Conservation (phyloP, 2,113 vertebrate species). For the Tichodroma muraria region DNA sequence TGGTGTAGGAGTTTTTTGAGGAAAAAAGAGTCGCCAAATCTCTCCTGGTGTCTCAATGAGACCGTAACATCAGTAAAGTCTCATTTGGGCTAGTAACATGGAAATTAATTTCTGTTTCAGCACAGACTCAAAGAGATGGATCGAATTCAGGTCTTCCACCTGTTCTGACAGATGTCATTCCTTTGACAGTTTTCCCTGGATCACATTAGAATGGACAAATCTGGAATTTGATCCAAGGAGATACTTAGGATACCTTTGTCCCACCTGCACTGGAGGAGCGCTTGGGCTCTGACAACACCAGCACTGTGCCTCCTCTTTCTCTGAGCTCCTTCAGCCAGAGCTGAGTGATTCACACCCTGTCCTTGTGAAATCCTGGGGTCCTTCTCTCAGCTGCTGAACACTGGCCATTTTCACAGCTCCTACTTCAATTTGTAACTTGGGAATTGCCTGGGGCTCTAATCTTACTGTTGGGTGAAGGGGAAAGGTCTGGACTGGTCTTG, state of each 20-base stretch:
- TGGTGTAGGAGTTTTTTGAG: neutral
- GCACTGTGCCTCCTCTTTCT: neutral
- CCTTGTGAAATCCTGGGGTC: neutral
- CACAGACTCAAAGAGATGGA: neutral
- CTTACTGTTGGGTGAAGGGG: neutral
- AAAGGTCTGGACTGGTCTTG: slow-evolving; percentile 1
- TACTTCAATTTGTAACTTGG: neutral
- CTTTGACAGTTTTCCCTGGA: neutral
- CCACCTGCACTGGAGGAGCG: neutral
- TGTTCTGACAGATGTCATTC: neutral
- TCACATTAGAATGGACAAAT: neutral
- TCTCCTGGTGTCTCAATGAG: neutral
- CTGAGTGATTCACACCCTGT: neutral
- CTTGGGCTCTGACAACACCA: neutral
- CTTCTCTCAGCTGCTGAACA: neutral
- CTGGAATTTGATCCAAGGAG: neutral
- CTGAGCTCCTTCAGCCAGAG: neutral
- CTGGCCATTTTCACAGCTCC: neutral
- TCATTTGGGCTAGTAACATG: neutral
- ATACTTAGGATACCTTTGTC: neutral
- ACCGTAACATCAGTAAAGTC: neutral
- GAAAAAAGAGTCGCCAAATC: neutral
- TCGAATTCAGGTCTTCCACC: neutral
- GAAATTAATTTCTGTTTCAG: neutral
- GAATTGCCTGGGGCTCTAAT: neutral